Base-by-base conservation (phyloP, 2,113 vertebrate species). In the Mirza zaza region DNA sequence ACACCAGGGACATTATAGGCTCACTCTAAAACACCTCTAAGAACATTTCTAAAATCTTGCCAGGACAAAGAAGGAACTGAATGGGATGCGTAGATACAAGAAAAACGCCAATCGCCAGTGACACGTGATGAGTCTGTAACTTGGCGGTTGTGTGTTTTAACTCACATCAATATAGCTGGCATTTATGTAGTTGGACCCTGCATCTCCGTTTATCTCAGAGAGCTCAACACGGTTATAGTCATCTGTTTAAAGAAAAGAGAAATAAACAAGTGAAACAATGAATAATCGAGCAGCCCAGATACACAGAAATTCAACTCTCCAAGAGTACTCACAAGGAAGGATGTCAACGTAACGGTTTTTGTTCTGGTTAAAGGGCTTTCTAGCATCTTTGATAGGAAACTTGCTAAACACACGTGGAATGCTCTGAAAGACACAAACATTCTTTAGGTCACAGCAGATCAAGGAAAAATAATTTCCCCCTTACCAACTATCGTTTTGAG, bases 311-410 rank as follows among this genome's bases (percentile, higher is more conserved):
- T 52, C 34, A 67, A 67, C 76, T 36, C 32, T 18, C 11, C 27
- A 59, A 7, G 86, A 63, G 81, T 96, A 99, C 99, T 99, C 96
- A 99, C 99, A 99, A 32, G 99, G 99, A 76, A 99, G 99, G 96
- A 99, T 99, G 98, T 99, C 99, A 34, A 99, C 98, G 4, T 99
- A 99, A 59, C 99, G 99, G 95, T 99, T 99, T 98, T 99, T 99
- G 89, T 98, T 96, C 97, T 98, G 98, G 81, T 99, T 99, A 93
- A 95, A 98, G n/a, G 95, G 0, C 92, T 99, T 99, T 81, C 99
- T 99, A 77, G 99, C 99, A 79, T 99, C 99, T 98, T 99, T 99
- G 98, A 99, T 98, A 0, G 98, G 12, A 98, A 98, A 99, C 96
- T 99, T 98, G 39, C 98, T 99, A 98, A 99, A 99, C 92, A 99